These are phyloP conservation scores for Papilio polyxenes DNA, from an alignment of 1,140 invertebrate species.

Conservation along the genomic window DNA sequence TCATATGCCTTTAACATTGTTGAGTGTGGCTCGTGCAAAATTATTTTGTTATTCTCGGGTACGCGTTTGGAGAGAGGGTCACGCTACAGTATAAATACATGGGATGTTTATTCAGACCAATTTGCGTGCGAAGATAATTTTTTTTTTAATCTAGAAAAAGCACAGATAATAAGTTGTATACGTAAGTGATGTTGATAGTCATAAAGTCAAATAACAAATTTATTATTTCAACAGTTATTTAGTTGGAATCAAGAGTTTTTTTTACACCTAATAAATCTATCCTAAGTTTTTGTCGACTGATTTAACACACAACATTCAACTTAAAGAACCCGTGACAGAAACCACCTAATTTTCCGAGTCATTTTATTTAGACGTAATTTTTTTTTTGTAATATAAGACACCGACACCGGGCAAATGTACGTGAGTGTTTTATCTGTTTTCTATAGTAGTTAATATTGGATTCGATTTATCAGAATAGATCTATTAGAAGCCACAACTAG, in stretches of 20 bases:
- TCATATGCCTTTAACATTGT: conserved; percentile 35
- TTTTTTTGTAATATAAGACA: no score
- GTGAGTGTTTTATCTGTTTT: no score
- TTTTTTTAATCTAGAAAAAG: conserved; percentile 36
- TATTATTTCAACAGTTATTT: background rate
- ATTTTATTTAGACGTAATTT: no score
- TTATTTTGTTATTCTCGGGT: conserved; percentile 43
- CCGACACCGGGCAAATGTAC: no score
- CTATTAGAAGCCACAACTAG: no score
- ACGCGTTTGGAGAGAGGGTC: conserved; percentile 26
- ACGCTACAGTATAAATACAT: conserved; percentile 37
- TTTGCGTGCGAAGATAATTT: conserved; percentile 31
- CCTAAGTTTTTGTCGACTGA: background rate
- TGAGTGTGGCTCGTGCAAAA: conserved; percentile 38
- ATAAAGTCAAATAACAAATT: background rate
- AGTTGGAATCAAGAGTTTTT: background rate
- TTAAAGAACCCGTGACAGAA: background rate
- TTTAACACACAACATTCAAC: background rate
- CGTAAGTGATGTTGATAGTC: background rate
- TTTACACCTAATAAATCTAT: background rate
- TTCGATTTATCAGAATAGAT: no score
- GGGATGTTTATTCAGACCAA: conserved; percentile 43
- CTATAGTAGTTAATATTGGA: no score
- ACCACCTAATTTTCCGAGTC: no score
- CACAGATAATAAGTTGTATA: conserved; percentile 4